These are phyloP conservation scores for Aporophyla lueneburgensis DNA, from an alignment of 2,888 invertebrate species.

Conservation along the genomic window DNA sequence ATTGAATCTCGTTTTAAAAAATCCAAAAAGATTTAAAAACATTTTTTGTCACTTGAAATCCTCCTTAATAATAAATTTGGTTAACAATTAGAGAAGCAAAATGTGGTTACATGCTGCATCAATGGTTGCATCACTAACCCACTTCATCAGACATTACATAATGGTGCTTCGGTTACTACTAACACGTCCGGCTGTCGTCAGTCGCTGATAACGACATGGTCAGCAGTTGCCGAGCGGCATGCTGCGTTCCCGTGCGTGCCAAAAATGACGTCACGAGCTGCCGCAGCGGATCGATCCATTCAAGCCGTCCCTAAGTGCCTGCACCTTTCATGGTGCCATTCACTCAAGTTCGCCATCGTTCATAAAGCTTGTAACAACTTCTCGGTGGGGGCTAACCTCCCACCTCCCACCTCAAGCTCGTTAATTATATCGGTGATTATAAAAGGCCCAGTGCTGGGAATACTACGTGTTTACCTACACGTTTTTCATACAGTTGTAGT, in stretches of 20 bases:
- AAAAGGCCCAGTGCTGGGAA: conserved; percentile 30
- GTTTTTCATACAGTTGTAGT: conserved; percentile 10
- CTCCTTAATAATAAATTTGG: background rate
- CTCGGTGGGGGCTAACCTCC: background rate
- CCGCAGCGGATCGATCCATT: conserved; percentile 71
- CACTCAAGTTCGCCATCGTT: conserved; percentile 53
- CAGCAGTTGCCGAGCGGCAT: conserved; percentile 59
- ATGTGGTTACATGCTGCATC: background rate
- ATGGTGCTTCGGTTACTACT: conserved; percentile 15
- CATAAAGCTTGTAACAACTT: conserved; percentile 48
- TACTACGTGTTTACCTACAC: conserved; percentile 13
- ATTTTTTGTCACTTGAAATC: background rate
- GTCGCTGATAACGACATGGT: conserved; percentile 33
- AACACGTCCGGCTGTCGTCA: conserved; percentile 23
- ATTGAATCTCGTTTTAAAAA: background rate
- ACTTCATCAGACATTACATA: background rate
- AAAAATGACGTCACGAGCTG: conserved; percentile 77
- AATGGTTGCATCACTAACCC: background rate
- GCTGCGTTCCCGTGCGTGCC: conserved; percentile 49
- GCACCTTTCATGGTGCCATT: conserved; percentile 69
- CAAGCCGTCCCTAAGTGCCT: conserved; percentile 70
- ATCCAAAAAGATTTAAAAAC: background rate
- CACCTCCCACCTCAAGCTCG: background rate
- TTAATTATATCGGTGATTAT: conserved; percentile 37
- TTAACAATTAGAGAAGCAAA: background rate